phyloP scores from a whole-genome alignment of 2,888 invertebrate species.

The Scaptomyza polygonia region DNA sequence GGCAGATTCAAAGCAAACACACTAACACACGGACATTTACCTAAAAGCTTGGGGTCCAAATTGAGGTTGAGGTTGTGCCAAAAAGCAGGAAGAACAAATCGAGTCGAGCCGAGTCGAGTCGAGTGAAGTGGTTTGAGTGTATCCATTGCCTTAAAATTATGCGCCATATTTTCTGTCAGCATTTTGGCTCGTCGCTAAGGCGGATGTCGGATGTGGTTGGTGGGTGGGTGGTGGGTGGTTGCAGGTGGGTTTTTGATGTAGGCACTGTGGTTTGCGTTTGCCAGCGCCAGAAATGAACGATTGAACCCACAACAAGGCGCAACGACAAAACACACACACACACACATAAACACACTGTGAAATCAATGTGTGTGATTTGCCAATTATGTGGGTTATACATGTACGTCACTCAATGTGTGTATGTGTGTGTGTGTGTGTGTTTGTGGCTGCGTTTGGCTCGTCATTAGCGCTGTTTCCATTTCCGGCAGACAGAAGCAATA shows the following conservation, averaged over 20 bases:
- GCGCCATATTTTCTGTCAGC: constrained; percentile 72
- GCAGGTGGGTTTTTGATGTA: not conserved
- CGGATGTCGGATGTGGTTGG: constrained; percentile 54
- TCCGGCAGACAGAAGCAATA: constrained; percentile 71
- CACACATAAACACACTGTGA: constrained; percentile 46
- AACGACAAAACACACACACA: constrained; percentile 43
- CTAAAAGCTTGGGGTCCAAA: constrained; percentile 45
- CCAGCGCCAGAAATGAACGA: constrained; percentile 70
- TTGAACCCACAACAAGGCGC: constrained; percentile 65
- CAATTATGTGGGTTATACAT: constrained; percentile 77
- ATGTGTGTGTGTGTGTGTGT: constrained; percentile 11
- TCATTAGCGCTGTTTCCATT: constrained; percentile 80
- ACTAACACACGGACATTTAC: constrained; percentile 24
- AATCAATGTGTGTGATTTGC: constrained; percentile 81
- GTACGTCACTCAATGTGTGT: constrained; percentile 17
- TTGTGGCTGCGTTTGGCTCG: constrained; percentile 64
- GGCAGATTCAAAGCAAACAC: constrained; percentile 19
- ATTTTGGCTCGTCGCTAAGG: constrained; percentile 52
- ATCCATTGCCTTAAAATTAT: constrained; percentile 78
- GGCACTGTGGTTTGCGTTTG: constrained; percentile 50
- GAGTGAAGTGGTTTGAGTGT: constrained; percentile 42
- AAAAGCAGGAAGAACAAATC: not conserved
- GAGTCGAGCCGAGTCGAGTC: constrained; percentile 1
- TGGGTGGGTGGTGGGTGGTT: not conserved
- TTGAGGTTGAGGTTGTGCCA: constrained; percentile 39